Evolutionary conservation across 2,797 vertebrate genomes (phyloP).

Genomic region (Loris lydekkerianus): DNA sequence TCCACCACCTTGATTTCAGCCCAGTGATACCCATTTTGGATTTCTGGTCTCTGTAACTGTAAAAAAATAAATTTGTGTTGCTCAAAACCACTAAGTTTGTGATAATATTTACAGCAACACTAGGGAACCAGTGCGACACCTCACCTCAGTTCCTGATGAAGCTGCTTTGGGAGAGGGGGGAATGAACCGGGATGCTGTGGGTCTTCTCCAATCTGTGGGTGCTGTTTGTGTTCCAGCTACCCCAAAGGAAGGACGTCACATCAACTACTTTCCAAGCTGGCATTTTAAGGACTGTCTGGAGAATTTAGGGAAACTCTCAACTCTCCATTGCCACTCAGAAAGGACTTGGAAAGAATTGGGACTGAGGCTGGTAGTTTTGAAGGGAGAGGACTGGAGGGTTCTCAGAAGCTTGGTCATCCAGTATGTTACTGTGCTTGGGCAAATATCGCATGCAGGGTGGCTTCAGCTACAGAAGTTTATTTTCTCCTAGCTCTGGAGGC

Average conservation of each 20-base stretch:
- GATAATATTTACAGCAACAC: not conserved
- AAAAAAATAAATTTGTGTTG: no score
- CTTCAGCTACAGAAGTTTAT: not conserved
- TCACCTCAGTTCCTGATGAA: fast-evolving
- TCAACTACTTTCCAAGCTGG: not conserved
- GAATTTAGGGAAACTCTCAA: not conserved
- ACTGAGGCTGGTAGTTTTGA: not conserved
- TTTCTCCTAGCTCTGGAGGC: not conserved
- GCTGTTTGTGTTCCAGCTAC: fast-evolving
- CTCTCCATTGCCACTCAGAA: not conserved
- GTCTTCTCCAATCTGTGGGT: not conserved
- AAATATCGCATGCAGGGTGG: not conserved
- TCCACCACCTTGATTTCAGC: not conserved
- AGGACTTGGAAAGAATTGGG: not conserved
- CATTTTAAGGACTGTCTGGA: not conserved
- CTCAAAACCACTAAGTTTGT: not conserved
- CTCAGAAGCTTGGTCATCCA: not conserved
- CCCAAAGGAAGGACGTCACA: not conserved
- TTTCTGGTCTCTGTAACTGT: not conserved
- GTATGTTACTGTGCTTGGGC: not conserved
- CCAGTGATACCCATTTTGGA: not conserved
- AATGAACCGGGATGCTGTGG: fast-evolving
- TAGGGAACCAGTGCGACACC: fast-evolving
- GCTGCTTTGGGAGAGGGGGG: not conserved
- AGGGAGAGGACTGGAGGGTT: no score